Base-by-base conservation (phyloP, 1,140 invertebrate species). In the Popillia japonica region DNA sequence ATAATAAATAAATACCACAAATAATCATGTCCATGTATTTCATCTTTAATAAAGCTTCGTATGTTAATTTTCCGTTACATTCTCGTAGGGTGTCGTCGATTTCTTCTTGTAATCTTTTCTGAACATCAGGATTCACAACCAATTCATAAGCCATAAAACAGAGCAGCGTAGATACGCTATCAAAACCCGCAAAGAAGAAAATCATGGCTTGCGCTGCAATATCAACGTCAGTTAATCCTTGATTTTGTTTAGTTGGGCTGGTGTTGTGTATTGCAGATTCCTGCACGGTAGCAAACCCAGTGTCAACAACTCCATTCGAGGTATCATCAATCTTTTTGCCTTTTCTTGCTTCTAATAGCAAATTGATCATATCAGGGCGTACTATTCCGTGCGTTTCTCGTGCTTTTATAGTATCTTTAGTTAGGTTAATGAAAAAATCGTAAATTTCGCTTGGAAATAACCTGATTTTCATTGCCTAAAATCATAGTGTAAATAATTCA, bases 321-420 rank as follows among this genome's bases (percentile, higher is more conserved):
- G 40, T 14, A 8, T 76, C 44, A 9, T 55, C 27, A 0, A 48
- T 68, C 79, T 48, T 11, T 78, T 14, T 48, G 80, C 75, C 84
- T 79, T 82, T 81, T 68, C 72, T 78, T 0, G 80, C 79, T 61
- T 84, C 82, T 34, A 84, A 61, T 80, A 90, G 83, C 8, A 89
- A 55, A 74, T 89, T 84, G 4, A 90, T 83, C 84, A 90, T 86
- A 83, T 89, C 88, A 0, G 85, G 87, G 7, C 88, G 80, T 59
- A 83, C 79, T 34, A 86, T 86, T 0, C 82, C 81, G 55, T 85
- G 80, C 44, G 81, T 77, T 79, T 88, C 85, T 72, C 88, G 77
- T 14, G 81, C 72, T 55, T 84, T 85, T 23, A 90, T 88, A 17
- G 75, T 81, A 14, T 83, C 79, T 64, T 77, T 76, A 23, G 88